Evolutionary conservation across 2,888 invertebrate species (phyloP), one percentile per base, ranked within the genome.

Genomic region (Isotomurus palustris): DNA sequence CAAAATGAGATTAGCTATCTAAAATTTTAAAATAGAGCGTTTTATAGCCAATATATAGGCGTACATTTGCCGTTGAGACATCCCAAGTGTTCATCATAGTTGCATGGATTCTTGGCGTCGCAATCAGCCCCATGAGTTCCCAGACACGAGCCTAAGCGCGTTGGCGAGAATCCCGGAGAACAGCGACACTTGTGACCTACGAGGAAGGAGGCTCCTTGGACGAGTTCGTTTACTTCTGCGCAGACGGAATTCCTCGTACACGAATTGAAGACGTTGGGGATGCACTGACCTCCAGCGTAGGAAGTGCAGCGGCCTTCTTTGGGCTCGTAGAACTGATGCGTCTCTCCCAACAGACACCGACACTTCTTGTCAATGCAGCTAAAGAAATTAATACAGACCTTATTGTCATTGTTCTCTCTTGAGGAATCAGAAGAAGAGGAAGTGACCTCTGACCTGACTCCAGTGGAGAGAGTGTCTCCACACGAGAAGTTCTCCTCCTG

Each of bases 401-500:
- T 40, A 40, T 40, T 40, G 6, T 8, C 19, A 40, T 8, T 8
- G 19, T 12, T 40, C 32, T 32, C n/a, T 32, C 8, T 32, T 10
- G 14, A 32, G 14, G 32, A 8, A 32, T 32, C 14, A 8, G 8
- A 32, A 32, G 14, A 32, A 10, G 8, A 14, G 32, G 32, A 32
- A 32, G 32, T 8, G 14, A 32, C 8, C 32, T 32, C 32, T 10
- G 32, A 64, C 64, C 58, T 58, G 14, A 64, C 22, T 2, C 61
- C 53, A 6, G 56, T 58, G 2, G 60, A 53, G 35, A 61, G 47
- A n/a, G 61, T 56, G 40, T 64, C 64, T 24, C 64, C 64, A 56
- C 64, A 64, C 10, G 64, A 45, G 44, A 58, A 64, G 24, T 64
- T 61, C 45, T 64, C 64, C 45, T 64, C 64, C 32, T 53, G 8